phyloP scores from a whole-genome alignment of 2,888 invertebrate species.

The Standfussiana lucernea region DNA sequence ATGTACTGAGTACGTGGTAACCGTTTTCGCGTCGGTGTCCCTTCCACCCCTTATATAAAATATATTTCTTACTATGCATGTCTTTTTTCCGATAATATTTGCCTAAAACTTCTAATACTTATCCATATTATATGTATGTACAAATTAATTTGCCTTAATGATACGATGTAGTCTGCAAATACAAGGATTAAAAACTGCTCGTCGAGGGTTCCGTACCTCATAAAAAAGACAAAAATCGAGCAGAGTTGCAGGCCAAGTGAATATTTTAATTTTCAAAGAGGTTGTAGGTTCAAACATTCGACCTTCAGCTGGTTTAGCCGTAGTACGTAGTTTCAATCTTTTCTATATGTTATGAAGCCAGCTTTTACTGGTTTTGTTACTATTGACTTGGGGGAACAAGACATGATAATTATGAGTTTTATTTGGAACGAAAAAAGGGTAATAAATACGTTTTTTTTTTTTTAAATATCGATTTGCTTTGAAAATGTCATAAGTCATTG shows the following conservation, averaged over 20 bases:
- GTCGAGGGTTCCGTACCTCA: not conserved
- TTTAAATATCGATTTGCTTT: not conserved
- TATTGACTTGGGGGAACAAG: not conserved
- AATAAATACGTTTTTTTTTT: not conserved
- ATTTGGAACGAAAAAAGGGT: not conserved
- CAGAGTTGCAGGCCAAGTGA: not conserved
- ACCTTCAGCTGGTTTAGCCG: not conserved
- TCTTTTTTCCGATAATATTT: conserved; percentile 16
- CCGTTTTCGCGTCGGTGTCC: no score
- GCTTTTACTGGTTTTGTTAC: not conserved
- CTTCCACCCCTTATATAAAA: no score
- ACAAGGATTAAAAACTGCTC: not conserved
- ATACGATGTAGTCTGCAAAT: not conserved
- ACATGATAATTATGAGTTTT: not conserved
- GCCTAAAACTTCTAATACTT: not conserved
- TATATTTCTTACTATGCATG: not conserved
- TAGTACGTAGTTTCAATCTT: not conserved
- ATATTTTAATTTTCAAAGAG: not conserved
- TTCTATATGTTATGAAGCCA: not conserved
- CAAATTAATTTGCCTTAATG: conserved; percentile 34
- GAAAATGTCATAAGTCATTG: not conserved
- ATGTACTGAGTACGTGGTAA: no score
- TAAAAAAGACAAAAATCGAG: not conserved
- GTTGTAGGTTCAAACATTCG: not conserved
- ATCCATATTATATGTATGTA: conserved; percentile 15